A percentile compares a stretch with the other conserved stretches of the same genome.
Conservation (phyloP, 1,140 invertebrate genomes). For the Laupala kohalensis region DNA sequence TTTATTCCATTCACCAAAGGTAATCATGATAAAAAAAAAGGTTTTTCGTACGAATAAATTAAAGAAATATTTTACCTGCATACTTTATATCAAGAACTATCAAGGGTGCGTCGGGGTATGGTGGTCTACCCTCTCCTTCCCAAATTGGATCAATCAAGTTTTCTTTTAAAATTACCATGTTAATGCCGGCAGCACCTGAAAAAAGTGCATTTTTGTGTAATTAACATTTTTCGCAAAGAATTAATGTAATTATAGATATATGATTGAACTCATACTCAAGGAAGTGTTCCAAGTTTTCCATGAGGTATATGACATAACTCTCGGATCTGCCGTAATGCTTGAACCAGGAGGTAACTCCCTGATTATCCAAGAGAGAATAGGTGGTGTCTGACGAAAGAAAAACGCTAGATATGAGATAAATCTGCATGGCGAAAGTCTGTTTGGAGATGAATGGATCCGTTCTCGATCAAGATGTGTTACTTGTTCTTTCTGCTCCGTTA, state of each 20-base stretch:
- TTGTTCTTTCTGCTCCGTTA: too few species aligned
- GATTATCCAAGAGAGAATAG: slow-evolving; percentile 35
- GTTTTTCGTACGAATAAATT: neutral
- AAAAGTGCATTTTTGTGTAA: neutral
- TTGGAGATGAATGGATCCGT: too few species aligned
- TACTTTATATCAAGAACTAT: slow-evolving; percentile 31
- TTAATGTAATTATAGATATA: neutral
- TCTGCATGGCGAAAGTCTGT: too few species aligned
- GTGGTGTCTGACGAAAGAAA: too few species aligned
- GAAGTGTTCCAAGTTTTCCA: slow-evolving; percentile 25
- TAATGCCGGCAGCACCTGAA: neutral
- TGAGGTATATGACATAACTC: slow-evolving; percentile 26
- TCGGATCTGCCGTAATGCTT: slow-evolving; percentile 42
- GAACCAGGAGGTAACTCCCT: slow-evolving; percentile 34
- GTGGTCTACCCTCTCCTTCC: slow-evolving; percentile 28
- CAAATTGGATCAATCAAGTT: slow-evolving; percentile 47
- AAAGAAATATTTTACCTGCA: slow-evolving; percentile 28
- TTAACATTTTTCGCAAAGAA: neutral
- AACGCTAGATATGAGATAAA: too few species aligned
- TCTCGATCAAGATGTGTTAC: too few species aligned
- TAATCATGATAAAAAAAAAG: neutral
- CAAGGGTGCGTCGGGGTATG: slow-evolving; percentile 28
- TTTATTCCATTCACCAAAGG: too few species aligned
- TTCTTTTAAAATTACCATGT: slow-evolving; percentile 20
- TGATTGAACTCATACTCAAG: slow-evolving; percentile 19